Evolutionary conservation across 2,797 vertebrate genomes (phyloP).

Genomic region (Falco cherrug): DNA sequence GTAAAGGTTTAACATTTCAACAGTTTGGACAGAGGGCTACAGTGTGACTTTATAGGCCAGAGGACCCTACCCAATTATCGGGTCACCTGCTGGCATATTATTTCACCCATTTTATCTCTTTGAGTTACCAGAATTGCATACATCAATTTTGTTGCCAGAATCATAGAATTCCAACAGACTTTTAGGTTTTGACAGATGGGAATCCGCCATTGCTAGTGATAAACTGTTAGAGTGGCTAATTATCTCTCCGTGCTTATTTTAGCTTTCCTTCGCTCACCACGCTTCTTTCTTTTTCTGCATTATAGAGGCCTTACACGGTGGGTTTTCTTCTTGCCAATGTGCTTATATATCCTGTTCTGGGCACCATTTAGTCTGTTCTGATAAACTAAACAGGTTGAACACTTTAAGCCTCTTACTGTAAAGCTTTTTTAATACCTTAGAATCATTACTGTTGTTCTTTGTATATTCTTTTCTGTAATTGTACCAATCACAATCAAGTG

Average conservation of each 20-base stretch:
- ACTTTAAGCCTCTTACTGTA: neutral
- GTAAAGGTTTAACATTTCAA: neutral
- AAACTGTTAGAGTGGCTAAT: neutral
- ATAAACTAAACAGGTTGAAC: neutral
- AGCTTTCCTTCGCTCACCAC: neutral
- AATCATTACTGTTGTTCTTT: neutral
- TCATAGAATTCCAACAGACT: neutral
- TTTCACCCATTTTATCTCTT: neutral
- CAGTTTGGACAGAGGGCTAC: neutral
- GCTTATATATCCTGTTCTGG: neutral
- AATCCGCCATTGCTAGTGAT: neutral
- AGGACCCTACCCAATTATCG: neutral
- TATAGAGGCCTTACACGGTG: neutral
- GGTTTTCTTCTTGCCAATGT: neutral
- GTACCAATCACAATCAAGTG: neutral
- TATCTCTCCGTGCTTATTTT: neutral
- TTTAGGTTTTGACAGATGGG: neutral
- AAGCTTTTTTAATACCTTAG: neutral
- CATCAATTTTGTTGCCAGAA: neutral
- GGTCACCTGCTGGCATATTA: neutral
- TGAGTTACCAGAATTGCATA: neutral
- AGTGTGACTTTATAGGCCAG: neutral
- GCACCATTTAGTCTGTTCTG: neutral
- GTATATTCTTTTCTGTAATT: neutral
- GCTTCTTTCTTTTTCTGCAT: neutral